A percentile compares a stretch with the other conserved stretches of the same genome.
phyloP scores from a whole-genome alignment of 1,140 invertebrate genomes.

The Drusus annulatus region DNA sequence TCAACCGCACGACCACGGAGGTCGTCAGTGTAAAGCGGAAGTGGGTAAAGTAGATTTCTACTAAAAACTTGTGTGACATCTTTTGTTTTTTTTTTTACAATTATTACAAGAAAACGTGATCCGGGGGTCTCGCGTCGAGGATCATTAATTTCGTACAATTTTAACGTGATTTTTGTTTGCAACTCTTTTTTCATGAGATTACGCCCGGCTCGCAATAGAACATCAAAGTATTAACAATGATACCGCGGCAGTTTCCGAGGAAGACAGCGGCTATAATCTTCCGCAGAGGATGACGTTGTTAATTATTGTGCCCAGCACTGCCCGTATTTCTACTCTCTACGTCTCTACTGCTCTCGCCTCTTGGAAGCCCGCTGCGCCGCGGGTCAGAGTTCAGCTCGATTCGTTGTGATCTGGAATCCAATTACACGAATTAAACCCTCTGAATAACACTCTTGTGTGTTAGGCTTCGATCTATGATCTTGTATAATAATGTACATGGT shows the following conservation, averaged over 20 bases:
- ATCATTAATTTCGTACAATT: no score
- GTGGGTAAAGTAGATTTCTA: no score
- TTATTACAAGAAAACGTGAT: no score
- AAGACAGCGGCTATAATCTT: neutral
- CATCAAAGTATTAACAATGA: neutral
- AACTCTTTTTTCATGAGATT: neutral
- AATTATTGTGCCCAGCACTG: neutral
- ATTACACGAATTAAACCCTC: slow-evolving; percentile 34
- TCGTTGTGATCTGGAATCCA: slow-evolving; percentile 24
- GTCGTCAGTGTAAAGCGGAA: no score
- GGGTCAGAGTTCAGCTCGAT: slow-evolving; percentile 21
- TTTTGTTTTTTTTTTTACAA: no score
- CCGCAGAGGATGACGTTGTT: neutral
- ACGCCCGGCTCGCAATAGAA: neutral
- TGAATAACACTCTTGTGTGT: slow-evolving; percentile 16
- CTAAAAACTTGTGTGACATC: no score
- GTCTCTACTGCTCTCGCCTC: neutral
- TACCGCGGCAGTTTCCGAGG: slow-evolving; percentile 6
- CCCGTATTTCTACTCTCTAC: no score
- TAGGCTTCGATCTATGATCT: slow-evolving; percentile 29
- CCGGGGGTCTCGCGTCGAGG: no score
- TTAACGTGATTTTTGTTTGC: no score
- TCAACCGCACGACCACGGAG: no score
- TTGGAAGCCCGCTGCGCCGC: neutral
- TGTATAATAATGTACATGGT: neutral